These are phyloP conservation scores for Phyllostomus hastatus DNA, from an alignment of 2,113 vertebrate genomes.

Conservation along the genomic window DNA sequence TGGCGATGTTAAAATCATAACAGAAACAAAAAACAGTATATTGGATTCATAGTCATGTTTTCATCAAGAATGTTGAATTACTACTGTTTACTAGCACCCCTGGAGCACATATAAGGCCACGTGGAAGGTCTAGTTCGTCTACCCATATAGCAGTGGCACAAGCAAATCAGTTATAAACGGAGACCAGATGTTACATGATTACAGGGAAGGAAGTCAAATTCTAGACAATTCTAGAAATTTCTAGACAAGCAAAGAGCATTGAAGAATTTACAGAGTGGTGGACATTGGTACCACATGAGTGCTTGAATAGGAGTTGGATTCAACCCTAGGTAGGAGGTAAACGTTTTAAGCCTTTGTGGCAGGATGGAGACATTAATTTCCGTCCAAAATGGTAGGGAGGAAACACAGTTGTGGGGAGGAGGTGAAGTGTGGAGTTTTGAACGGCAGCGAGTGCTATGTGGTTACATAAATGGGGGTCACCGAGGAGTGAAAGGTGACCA, in stretches of 20 bases:
- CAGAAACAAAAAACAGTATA: neutral
- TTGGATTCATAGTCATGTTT: neutral
- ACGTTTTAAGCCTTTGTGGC: neutral
- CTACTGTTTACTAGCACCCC: neutral
- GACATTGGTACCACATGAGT: neutral
- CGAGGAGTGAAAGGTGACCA: neutral
- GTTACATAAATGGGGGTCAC: neutral
- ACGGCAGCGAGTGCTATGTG: neutral
- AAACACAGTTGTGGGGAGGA: neutral
- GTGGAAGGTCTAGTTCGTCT: neutral
- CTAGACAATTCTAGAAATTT: neutral
- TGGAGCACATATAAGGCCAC: neutral
- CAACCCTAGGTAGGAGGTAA: neutral
- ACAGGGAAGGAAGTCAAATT: neutral
- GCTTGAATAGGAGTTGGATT: neutral
- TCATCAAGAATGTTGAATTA: neutral
- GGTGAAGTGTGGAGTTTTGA: neutral
- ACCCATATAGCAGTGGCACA: neutral
- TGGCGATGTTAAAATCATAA: neutral
- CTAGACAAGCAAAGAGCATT: neutral
- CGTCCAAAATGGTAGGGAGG: neutral
- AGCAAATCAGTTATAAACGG: neutral
- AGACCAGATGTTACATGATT: neutral
- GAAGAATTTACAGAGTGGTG: neutral
- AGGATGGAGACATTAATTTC: neutral